Conservation (phyloP, 2,113 vertebrate species). For the Jacana jacana region DNA sequence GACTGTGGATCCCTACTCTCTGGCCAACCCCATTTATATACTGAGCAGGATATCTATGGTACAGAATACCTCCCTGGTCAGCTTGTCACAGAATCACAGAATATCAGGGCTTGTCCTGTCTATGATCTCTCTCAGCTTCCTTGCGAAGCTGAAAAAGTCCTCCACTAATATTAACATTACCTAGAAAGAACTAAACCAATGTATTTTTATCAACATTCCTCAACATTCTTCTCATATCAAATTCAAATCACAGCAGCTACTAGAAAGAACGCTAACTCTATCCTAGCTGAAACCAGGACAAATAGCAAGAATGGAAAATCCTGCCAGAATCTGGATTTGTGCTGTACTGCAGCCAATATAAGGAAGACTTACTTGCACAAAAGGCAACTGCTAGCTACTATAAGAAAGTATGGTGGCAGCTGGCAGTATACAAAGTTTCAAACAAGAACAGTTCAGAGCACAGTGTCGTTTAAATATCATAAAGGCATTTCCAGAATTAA, state of each 20-base stretch:
- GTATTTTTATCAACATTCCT: neutral
- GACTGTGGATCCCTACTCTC: neutral
- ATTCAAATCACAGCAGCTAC: neutral
- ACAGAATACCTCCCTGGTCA: neutral
- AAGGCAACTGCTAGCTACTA: neutral
- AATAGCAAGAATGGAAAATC: neutral
- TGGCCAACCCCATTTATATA: neutral
- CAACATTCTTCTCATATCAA: neutral
- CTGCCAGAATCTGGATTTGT: neutral
- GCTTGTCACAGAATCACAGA: too few species aligned
- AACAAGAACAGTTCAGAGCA: neutral
- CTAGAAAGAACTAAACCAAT: neutral
- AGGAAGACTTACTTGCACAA: neutral
- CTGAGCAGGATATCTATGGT: neutral
- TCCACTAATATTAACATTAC: neutral
- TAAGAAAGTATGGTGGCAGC: neutral
- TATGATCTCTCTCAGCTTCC: neutral
- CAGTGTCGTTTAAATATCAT: neutral
- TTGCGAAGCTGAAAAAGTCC: neutral
- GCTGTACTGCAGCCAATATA: neutral
- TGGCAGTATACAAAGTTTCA: neutral
- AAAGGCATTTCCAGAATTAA: neutral
- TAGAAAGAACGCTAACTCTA: neutral
- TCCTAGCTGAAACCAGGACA: neutral
- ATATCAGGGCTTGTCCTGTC: too few species aligned